Evolutionary conservation across 2,888 invertebrate genomes (phyloP), one percentile per base, ranked within the genome.

Genomic region (Drosophila leonis): DNA sequence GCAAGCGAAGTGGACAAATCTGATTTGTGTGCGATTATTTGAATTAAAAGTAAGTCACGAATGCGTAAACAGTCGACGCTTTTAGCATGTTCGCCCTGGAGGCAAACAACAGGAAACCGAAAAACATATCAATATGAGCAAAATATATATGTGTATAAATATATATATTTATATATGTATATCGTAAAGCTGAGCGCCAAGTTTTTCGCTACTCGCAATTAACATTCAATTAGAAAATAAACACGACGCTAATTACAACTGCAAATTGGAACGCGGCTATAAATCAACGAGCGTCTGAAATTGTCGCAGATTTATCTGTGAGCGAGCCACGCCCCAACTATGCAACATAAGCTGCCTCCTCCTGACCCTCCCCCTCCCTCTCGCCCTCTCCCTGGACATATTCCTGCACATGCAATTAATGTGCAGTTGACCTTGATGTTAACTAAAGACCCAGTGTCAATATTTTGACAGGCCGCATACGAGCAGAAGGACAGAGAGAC

Each of bases 31-130:
- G 74, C 67, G 82, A 86, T 86, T 88, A 69, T 81, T 66, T 81
- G 71, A 82, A 86, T 86, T 86, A 77, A 86, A 88, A 81, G 87
- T 88, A 88, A 88, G 87, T 86, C 86, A 86, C 86, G 86, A 82
- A 88, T 65, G 54, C 56, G 72, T 80, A 80, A 78, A 80, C 66
- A 79, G 65, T n/a, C 60, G 20, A 41, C 15, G 71, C 74, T 82
- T 88, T 86, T 86, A 87, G 83, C 84, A 71, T 61, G 62, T 84
- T 55, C 72, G 70, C 72, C 77, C 56, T 41, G 49, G 8, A 27
- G 44, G 57, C 62, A 67, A 72, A 68, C 54, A 70, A 13, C 37
- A 31, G 51, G 42, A 56, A 46, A 31, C 27, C 51, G 6, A 46
- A 56, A 35, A 10, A 13, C 5, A 29, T 35, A 24, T 24, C 37